These are phyloP conservation scores for Molossus molossus DNA, from an alignment of 2,797 vertebrate genomes.

Conservation along the genomic window DNA sequence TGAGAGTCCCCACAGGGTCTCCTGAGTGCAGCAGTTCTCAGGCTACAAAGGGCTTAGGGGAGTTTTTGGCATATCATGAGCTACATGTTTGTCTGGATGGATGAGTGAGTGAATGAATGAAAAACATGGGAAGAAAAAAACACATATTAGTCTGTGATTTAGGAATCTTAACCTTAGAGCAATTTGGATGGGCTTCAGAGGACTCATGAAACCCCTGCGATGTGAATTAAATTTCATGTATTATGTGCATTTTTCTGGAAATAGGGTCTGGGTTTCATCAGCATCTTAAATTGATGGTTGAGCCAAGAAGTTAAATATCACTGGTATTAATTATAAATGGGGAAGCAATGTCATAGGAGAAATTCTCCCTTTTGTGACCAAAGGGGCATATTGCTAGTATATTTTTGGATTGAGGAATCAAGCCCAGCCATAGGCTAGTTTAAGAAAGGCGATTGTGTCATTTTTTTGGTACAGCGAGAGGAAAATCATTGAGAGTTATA, in stretches of 20 bases:
- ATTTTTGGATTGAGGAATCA: background rate
- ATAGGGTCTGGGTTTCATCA: conserved; percentile 6
- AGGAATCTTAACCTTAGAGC: conserved; percentile 27
- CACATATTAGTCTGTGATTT: background rate
- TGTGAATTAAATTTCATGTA: background rate
- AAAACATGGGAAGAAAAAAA: background rate
- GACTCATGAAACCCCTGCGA: background rate
- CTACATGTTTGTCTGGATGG: background rate
- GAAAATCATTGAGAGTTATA: background rate
- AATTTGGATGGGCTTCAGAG: background rate
- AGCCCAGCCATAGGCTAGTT: background rate
- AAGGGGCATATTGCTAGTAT: background rate
- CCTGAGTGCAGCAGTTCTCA: background rate
- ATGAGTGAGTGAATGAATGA: background rate
- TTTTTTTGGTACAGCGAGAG: background rate
- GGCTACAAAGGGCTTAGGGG: background rate
- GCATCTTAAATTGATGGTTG: conserved; percentile 28
- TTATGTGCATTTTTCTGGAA: background rate
- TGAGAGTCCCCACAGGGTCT: background rate
- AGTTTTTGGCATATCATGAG: background rate
- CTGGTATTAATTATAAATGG: background rate
- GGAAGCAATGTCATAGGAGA: background rate
- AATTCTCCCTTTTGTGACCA: background rate
- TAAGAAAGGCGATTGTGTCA: background rate
- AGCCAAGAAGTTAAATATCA: conserved; percentile 27